A percentile compares a stretch with the other conserved stretches of the same genome.
Evolutionary conservation across 92 coral and sea anemone species (phyloP).

Genomic region (Parazoanthus atlanticus): DNA sequence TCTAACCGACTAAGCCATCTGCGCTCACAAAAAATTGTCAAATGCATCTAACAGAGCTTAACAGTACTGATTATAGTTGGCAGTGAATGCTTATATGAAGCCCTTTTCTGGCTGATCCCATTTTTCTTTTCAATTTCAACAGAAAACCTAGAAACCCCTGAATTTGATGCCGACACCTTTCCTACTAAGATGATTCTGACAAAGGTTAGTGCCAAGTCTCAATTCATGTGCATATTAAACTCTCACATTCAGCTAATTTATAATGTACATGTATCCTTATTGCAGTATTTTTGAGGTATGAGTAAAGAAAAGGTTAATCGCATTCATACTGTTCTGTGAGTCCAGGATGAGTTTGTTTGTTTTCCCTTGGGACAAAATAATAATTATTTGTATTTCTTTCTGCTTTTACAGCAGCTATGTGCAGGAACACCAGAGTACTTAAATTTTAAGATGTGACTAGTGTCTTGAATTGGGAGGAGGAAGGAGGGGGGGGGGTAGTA

Average conservation of each 20-base stretch:
- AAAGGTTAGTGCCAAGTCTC: slow-evolving; percentile 56
- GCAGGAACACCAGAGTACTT: neutral
- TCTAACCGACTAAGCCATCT: too few species aligned
- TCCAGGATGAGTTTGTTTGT: too few species aligned
- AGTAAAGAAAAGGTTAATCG: neutral
- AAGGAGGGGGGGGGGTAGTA: too few species aligned
- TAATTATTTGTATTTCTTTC: too few species aligned
- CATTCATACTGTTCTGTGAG: too few species aligned
- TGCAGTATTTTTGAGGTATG: neutral
- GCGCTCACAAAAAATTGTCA: too few species aligned
- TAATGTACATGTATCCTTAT: neutral
- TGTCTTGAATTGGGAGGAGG: neutral
- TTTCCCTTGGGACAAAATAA: too few species aligned
- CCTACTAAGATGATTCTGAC: slow-evolving; percentile 75
- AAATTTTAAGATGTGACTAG: too few species aligned
- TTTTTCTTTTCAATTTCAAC: neutral
- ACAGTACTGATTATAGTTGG: too few species aligned
- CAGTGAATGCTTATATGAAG: neutral
- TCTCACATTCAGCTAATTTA: neutral
- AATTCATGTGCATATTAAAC: neutral
- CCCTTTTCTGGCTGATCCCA: neutral
- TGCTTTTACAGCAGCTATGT: neutral
- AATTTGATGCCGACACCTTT: slow-evolving; percentile 75
- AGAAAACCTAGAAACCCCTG: slow-evolving; percentile 80
- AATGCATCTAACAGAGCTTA: too few species aligned